Evolutionary conservation across 2,797 vertebrate genomes (phyloP).

Genomic region (Loris lydekkerianus): DNA sequence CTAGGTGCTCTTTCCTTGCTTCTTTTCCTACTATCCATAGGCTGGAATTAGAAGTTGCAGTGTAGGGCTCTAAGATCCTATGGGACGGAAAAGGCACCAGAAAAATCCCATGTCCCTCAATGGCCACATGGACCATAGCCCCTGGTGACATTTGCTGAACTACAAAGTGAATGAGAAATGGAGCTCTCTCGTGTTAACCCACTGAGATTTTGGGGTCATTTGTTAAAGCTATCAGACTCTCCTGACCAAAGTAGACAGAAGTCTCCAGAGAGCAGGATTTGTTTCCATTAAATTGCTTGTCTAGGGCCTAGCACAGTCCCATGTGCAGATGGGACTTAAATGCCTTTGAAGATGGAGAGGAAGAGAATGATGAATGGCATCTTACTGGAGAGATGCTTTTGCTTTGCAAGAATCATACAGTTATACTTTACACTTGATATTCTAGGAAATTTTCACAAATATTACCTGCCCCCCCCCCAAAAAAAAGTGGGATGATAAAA

Average conservation of each 20-base stretch:
- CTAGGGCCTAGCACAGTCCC: neutral
- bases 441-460: slow-evolving; percentile 20
- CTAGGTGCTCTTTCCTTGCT: neutral
- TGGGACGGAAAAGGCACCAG: neutral
- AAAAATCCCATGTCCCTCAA: neutral
- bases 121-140: neutral
- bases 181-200: neutral
- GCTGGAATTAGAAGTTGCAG: neutral
- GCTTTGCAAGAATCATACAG: slow-evolving; percentile 29
- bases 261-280: neutral
- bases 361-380: slow-evolving; percentile 7
- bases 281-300: slow-evolving; percentile 30
- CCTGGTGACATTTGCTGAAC: neutral
- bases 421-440: neutral
- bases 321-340: neutral
- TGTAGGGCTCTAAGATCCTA: neutral
- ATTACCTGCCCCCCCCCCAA: neutral
- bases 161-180: slow-evolving; percentile 48
- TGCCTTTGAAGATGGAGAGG: slow-evolving; percentile 4
- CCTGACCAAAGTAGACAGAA: neutral
- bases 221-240: neutral
- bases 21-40: neutral
- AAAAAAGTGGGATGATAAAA: neutral
- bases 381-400: neutral
- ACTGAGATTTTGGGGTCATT: neutral